phyloP scores from a whole-genome alignment of 2,113 vertebrate species.

The Chionodraco myersi region DNA sequence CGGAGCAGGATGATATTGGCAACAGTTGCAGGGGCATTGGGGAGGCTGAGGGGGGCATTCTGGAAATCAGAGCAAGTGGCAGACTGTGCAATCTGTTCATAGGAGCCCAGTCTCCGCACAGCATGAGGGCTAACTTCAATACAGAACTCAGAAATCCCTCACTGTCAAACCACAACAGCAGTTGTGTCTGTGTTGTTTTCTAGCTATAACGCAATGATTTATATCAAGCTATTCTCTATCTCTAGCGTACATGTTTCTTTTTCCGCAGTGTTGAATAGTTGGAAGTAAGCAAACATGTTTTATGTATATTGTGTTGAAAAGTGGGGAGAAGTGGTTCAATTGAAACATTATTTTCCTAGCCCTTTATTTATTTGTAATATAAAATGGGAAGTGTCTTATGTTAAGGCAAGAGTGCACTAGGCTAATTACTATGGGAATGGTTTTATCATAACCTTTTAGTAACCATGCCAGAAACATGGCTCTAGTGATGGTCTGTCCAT shows the following conservation, averaged over 20 bases:
- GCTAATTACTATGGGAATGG: background rate
- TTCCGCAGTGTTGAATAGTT: background rate
- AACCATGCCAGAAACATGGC: background rate
- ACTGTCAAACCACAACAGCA: conserved; percentile 24
- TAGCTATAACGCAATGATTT: background rate
- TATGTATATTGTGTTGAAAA: background rate
- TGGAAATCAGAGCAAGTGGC: conserved; percentile 74
- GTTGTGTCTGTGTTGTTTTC: conserved; percentile 4
- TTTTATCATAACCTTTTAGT: background rate
- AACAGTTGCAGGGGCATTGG: conserved; percentile 66
- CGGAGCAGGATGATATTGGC: conserved; percentile 65
- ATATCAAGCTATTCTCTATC: background rate
- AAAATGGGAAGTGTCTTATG: background rate
- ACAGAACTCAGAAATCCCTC: conserved; percentile 45
- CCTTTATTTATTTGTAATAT: background rate
- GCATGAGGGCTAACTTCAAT: conserved; percentile 71
- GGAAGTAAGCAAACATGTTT: background rate
- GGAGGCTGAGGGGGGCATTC: conserved; percentile 54
- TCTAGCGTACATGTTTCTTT: background rate
- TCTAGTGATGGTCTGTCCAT: background rate
- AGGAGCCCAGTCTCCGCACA: conserved; percentile 68
- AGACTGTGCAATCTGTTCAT: conserved; percentile 83
- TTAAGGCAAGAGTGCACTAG: background rate
- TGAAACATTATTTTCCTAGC: background rate
- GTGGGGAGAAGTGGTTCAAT: background rate